A percentile compares a stretch with the other conserved stretches of the same genome.
These are phyloP conservation scores for Bettongia penicillata DNA, from an alignment of 2,113 vertebrate species.

Conservation along the genomic window DNA sequence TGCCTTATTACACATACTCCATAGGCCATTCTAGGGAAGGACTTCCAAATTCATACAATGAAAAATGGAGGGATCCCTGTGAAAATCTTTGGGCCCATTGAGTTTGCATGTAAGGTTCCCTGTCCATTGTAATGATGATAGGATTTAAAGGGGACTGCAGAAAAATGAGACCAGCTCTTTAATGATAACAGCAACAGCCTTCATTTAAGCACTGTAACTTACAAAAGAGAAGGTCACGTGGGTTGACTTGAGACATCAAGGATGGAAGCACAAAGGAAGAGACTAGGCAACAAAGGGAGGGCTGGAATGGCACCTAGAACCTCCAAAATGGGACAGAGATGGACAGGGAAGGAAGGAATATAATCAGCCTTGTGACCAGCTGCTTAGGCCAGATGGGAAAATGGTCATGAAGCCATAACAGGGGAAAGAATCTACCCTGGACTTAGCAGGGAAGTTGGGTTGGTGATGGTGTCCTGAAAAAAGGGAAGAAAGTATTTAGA, in stretches of 20 bases:
- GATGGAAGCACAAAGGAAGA: not conserved
- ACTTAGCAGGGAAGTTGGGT: not conserved
- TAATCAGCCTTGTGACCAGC: not conserved
- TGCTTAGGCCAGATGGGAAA: not conserved
- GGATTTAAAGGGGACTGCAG: not conserved
- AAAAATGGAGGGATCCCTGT: not conserved
- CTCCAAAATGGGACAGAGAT: not conserved
- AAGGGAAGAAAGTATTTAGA: not conserved
- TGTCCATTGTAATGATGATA: not conserved
- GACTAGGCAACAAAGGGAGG: not conserved
- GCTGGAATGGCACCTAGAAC: not conserved
- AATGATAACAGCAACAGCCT: not conserved
- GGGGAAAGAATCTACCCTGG: not conserved
- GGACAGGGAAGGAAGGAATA: constrained; percentile 24
- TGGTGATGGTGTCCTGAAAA: not conserved
- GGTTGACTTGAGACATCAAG: not conserved
- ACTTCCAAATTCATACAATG: not conserved
- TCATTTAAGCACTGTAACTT: not conserved
- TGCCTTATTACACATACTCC: not conserved
- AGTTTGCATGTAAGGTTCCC: not conserved
- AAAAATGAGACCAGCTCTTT: not conserved
- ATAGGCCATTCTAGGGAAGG: not conserved
- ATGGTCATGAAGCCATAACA: not conserved
- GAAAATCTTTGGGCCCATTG: not conserved
- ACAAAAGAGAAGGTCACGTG: not conserved